phyloP scores from a whole-genome alignment of 1,140 invertebrate species.

The Lerema accius region DNA sequence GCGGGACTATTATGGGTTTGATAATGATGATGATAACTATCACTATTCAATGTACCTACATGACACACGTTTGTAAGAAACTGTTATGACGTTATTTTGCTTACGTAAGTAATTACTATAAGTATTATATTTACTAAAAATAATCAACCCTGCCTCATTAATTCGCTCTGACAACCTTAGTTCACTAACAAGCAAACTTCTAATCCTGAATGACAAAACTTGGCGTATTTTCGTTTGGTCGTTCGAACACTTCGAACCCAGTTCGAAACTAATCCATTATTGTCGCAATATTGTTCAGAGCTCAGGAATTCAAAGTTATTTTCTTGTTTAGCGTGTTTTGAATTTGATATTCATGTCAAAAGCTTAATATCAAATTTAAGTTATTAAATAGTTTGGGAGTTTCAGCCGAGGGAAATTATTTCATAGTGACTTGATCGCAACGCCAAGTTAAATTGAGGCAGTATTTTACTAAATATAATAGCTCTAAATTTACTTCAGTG shows the following conservation, averaged over 20 bases:
- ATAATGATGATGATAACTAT: too few relatives aligned
- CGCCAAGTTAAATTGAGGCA: neutral
- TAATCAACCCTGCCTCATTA: neutral
- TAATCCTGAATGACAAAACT: conserved; percentile 32
- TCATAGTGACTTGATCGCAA: neutral
- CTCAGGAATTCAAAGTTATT: neutral
- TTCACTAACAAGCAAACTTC: conserved; percentile 31
- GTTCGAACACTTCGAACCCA: conserved; percentile 5
- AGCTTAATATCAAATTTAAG: conserved; percentile 3
- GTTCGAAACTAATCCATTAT: neutral
- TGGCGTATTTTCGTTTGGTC: conserved; percentile 23
- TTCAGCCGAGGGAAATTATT: neutral
- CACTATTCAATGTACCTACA: too few relatives aligned
- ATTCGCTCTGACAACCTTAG: neutral
- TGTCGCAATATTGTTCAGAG: neutral
- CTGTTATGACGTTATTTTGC: too few relatives aligned
- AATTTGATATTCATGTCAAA: conserved; percentile 6
- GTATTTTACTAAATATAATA: too few relatives aligned
- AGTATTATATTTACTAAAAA: neutral
- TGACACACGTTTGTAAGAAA: too few relatives aligned
- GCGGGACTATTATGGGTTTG: too few relatives aligned
- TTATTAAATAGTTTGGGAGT: neutral
- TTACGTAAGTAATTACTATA: too few relatives aligned
- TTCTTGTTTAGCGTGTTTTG: neutral
- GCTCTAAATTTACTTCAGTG: too few relatives aligned